phyloP scores from a whole-genome alignment of 2,797 vertebrate genomes.

The Artibeus lituratus region DNA sequence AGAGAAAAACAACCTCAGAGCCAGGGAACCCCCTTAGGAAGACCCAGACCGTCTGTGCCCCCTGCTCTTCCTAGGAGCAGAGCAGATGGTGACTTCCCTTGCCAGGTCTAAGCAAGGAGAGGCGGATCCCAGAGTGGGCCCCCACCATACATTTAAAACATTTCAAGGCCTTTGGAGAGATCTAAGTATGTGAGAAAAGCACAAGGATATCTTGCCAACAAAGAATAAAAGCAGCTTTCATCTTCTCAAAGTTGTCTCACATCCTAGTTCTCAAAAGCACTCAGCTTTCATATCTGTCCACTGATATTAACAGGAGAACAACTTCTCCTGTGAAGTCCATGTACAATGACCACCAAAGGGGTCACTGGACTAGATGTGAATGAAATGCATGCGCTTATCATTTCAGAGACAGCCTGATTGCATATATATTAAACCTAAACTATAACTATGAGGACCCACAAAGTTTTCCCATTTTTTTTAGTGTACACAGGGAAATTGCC shows the following conservation, averaged over 20 bases:
- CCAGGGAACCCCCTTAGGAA: not conserved
- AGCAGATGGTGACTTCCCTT: not conserved
- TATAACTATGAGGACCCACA: not conserved
- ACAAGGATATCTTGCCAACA: not conserved
- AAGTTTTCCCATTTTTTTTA: not conserved
- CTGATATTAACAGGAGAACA: not conserved
- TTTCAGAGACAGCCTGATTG: not conserved
- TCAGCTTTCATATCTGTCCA: not conserved
- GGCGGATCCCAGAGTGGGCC: not conserved
- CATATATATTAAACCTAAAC: not conserved
- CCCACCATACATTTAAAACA: not conserved
- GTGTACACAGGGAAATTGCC: not conserved
- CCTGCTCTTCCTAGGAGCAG: not conserved
- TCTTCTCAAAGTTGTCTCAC: not conserved
- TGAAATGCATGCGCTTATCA: not conserved
- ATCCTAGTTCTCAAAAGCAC: not conserved
- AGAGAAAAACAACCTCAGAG: not conserved
- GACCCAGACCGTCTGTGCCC: not conserved
- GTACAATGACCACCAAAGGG: not conserved
- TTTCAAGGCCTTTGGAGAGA: not conserved
- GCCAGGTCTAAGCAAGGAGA: not conserved
- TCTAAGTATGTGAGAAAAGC: not conserved
- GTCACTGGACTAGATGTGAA: not conserved
- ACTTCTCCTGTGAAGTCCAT: not conserved
- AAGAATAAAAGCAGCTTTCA: constrained; percentile 33